Conservation (phyloP, 2,888 invertebrate species). For the Ormyrus nitidulus region DNA sequence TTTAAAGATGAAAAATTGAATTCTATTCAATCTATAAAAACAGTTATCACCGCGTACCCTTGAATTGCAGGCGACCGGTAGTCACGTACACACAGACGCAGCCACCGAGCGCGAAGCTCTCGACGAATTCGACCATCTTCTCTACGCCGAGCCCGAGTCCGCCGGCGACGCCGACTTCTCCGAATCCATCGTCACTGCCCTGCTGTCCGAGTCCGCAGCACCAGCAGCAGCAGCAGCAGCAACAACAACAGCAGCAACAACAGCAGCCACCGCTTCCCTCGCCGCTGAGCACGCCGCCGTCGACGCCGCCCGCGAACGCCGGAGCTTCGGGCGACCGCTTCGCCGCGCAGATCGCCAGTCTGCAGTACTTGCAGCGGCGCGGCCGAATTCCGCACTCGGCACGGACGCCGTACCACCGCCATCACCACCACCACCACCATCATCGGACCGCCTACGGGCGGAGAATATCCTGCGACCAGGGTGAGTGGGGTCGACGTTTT, state of each 20-base stretch:
- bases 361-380: slow-evolving; percentile 56
- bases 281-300: slow-evolving; percentile 45
- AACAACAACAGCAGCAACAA: slow-evolving; percentile 69
- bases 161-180: slow-evolving; percentile 50
- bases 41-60: no score
- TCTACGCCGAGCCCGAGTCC: slow-evolving; percentile 40
- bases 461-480: slow-evolving; percentile 53
- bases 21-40: no score
- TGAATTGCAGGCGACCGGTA: no score
- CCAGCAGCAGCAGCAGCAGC: slow-evolving; percentile 18
- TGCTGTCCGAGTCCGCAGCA: not conserved
- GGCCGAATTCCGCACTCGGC: slow-evolving; percentile 45
- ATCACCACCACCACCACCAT: slow-evolving; percentile 64
- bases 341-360: not conserved
- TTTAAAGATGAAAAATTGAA: no score
- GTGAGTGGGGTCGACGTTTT: slow-evolving; percentile 46
- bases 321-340: slow-evolving; percentile 21
- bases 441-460: slow-evolving; percentile 66
- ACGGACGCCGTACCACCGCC: slow-evolving; percentile 60
- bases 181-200: not conserved
- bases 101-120: slow-evolving; percentile 26
- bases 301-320: slow-evolving; percentile 44
- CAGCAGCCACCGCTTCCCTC: slow-evolving; percentile 62
- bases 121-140: slow-evolving; percentile 46
- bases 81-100: not conserved